phyloP scores from a whole-genome alignment of 2,888 invertebrate genomes.

The Lepidochrysops patricia region DNA sequence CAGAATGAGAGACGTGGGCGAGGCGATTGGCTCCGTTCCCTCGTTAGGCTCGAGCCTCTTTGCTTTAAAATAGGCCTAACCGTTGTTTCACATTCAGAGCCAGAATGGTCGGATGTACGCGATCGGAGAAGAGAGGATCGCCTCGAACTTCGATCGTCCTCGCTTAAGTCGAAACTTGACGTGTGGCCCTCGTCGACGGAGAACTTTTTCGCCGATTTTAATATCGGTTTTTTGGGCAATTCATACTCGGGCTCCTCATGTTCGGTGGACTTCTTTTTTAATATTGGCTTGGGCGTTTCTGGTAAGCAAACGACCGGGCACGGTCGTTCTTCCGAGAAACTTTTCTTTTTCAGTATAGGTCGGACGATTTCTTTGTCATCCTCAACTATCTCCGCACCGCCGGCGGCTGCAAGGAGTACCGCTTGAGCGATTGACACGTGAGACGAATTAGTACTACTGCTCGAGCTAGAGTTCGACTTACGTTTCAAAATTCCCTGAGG shows the following conservation, averaged over 20 bases:
- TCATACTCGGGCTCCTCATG: conserved; percentile 83
- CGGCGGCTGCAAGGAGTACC: conserved; percentile 77
- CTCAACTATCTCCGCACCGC: conserved; percentile 71
- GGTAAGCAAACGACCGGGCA: conserved; percentile 58
- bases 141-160: conserved; percentile 71
- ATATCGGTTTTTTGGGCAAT: conserved; percentile 82
- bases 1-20: conserved; percentile 79
- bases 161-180: conserved; percentile 72
- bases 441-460: conserved; percentile 76
- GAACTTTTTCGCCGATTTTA: conserved; percentile 81
- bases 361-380: conserved; percentile 77
- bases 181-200: conserved; percentile 77
- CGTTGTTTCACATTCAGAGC: conserved; percentile 72
- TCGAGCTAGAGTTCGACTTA: conserved; percentile 81
- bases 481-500: conserved; percentile 88
- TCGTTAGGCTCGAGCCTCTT: conserved; percentile 73
- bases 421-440: conserved; percentile 82
- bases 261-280: conserved; percentile 90
- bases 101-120: conserved; percentile 69
- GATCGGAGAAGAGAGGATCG: conserved; percentile 73
- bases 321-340: conserved; percentile 80
- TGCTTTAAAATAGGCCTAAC: conserved; percentile 80
- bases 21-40: conserved; percentile 76
- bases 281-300: conserved; percentile 81
- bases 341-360: conserved; percentile 89